Percentiles rank a stretch among this genome's conserved stretches.
Evolutionary conservation across 2,888 invertebrate genomes (phyloP).

Genomic region (Agrotis clavis): DNA sequence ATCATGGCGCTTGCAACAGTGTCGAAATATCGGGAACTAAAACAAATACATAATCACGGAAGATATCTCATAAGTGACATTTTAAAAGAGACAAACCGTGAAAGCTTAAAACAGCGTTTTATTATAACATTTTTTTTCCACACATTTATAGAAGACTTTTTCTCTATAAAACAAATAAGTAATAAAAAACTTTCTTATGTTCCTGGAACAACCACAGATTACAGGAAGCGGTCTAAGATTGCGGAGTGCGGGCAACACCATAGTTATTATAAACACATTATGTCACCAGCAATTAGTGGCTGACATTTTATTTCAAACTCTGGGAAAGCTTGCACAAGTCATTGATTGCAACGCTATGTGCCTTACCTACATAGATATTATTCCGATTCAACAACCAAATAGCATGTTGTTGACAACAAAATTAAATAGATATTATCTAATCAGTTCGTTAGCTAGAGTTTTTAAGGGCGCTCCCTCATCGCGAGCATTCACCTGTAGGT

Average conservation of each 20-base stretch:
- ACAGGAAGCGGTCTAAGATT: constrained; percentile 26
- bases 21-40: too few relatives aligned
- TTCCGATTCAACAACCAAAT: neutral
- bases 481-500: too few relatives aligned
- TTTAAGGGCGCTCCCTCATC: too few relatives aligned
- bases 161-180: too few relatives aligned
- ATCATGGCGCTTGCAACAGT: too few relatives aligned
- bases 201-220: constrained; percentile 23
- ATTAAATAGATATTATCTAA: too few relatives aligned
- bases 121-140: neutral
- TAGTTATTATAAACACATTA: constrained; percentile 30
- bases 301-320: constrained; percentile 21
- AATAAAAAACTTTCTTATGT: constrained; percentile 27
- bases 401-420: too few relatives aligned
- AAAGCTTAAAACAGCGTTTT: neutral
- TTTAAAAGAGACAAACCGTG: too few relatives aligned
- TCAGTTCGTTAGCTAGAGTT: too few relatives aligned
- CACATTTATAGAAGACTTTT: neutral
- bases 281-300: constrained; percentile 11
- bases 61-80: too few relatives aligned
- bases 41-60: too few relatives aligned
- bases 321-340: constrained; percentile 1
- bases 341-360: neutral
- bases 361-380: neutral
- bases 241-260: neutral